phyloP scores from a whole-genome alignment of 2,797 vertebrate genomes.

The Euthynnus affinis region DNA sequence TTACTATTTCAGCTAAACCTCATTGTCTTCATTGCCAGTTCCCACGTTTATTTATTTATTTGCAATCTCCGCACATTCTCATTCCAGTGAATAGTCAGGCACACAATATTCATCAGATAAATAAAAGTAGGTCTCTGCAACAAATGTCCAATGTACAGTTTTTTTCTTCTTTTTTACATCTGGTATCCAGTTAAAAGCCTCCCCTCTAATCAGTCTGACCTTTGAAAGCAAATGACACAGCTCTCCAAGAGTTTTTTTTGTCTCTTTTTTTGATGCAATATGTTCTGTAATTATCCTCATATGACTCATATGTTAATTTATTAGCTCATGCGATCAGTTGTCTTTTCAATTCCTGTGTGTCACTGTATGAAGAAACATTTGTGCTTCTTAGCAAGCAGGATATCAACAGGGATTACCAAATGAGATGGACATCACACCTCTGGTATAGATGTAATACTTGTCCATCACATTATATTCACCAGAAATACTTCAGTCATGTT shows the following conservation, averaged over 20 bases:
- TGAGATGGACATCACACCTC: too few species aligned
- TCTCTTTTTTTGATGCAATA: constrained; percentile 29
- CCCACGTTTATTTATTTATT: constrained; percentile 10
- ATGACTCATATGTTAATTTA: constrained; percentile 36
- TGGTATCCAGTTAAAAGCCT: constrained; percentile 48
- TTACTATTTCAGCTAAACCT: constrained; percentile 36
- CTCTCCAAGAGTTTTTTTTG: constrained; percentile 18
- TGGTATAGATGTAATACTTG: too few species aligned
- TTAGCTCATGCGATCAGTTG: constrained; percentile 25
- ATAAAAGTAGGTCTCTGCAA: constrained; percentile 29
- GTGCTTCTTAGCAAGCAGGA: not conserved
- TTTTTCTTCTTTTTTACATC: constrained; percentile 58
- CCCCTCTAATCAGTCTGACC: constrained; percentile 56
- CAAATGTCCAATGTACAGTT: constrained; percentile 38
- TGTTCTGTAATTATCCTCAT: constrained; percentile 50
- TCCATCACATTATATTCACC: too few species aligned
- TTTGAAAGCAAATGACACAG: constrained; percentile 57
- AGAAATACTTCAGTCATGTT: not conserved
- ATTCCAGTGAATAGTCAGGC: constrained; percentile 15
- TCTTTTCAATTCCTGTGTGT: constrained; percentile 21
- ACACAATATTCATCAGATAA: constrained; percentile 28
- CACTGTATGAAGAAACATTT: constrained; percentile 15
- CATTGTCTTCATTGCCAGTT: not conserved
- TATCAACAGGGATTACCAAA: not conserved
- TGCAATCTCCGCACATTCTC: constrained; percentile 35